A percentile compares a stretch with the other conserved stretches of the same genome.
These are phyloP conservation scores for Entomyzon cyanotis DNA, from an alignment of 2,113 vertebrate species.

Conservation along the genomic window DNA sequence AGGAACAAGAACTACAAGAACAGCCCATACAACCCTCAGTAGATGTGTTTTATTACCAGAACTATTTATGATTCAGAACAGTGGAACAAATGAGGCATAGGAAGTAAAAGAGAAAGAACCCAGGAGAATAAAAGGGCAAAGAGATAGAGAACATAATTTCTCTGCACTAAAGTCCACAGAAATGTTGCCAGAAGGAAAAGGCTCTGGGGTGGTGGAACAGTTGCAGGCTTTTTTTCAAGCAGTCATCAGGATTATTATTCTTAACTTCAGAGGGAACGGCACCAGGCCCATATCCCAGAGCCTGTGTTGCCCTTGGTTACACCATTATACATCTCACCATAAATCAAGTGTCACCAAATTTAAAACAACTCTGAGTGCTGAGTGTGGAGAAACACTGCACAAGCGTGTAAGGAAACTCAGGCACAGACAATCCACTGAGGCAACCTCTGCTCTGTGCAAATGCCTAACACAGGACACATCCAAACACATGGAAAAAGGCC, in stretches of 20 bases:
- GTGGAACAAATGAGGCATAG: neutral
- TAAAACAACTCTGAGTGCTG: neutral
- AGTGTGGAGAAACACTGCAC: neutral
- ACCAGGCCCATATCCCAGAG: neutral
- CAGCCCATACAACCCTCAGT: neutral
- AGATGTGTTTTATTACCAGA: neutral
- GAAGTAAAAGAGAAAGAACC: slow-evolving; percentile 6
- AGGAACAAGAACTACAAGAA: neutral
- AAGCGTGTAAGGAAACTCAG: neutral
- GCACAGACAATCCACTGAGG: neutral
- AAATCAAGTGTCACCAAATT: neutral
- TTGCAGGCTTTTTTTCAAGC: neutral
- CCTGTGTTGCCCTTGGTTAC: neutral
- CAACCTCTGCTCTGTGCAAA: neutral
- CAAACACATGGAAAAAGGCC: neutral
- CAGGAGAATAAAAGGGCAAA: neutral
- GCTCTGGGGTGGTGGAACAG: neutral
- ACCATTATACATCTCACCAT: neutral
- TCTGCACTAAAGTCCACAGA: neutral
- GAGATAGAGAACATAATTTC: neutral
- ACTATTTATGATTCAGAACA: slow-evolving; percentile 3
- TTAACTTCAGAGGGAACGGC: slow-evolving; percentile 10
- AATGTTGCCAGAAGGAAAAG: neutral
- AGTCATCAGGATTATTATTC: neutral
- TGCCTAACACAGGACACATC: neutral